Base-by-base conservation (phyloP, 2,888 invertebrate genomes). In the Monoplex corrugatus region DNA sequence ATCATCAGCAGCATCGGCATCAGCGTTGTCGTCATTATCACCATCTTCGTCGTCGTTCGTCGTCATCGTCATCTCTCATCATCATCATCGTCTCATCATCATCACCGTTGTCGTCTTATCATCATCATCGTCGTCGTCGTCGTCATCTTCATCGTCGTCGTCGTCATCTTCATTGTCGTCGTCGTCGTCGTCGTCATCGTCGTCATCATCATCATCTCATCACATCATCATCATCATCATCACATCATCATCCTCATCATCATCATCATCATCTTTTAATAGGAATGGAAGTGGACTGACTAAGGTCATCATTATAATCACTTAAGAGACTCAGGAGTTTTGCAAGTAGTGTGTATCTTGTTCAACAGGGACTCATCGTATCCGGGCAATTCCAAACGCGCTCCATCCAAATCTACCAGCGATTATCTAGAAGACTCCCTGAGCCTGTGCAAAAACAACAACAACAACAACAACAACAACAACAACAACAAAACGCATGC, bases 221-320 rank as follows among this genome's bases (percentile, higher is more conserved):
- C 40, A 43, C 83, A 43, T 83, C 83, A 83, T 82, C 83, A 83
- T 83, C 83, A 83, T 19, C 44, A 83, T 44, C 83, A 44, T 44
- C 40, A 43, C 83, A 43, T 83, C 83, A 83, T 82, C 83, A 83
- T 83, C 83, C 40, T 19, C 44, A 83, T 44, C 83, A 44, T 44
- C 83, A 44, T 44, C 83, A 44, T 44, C 83, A 44, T 44, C 28
- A 83, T 44, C 82, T n/a, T n/a, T n/a, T n/a, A n/a, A n/a, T n/a
- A n/a, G n/a, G n/a, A n/a, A n/a, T n/a, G n/a, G n/a, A n/a, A n/a
- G n/a, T n/a, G n/a, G n/a, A n/a, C n/a, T n/a, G n/a, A n/a, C n/a
- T n/a, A n/a, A n/a, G n/a, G n/a, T n/a, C n/a, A n/a, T n/a, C n/a
- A n/a, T n/a, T n/a, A n/a, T n/a, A n/a, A n/a, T n/a, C n/a, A n/a